These are phyloP conservation scores for Whitmania pigra DNA, from an alignment of 1,140 invertebrate species.

Conservation along the genomic window DNA sequence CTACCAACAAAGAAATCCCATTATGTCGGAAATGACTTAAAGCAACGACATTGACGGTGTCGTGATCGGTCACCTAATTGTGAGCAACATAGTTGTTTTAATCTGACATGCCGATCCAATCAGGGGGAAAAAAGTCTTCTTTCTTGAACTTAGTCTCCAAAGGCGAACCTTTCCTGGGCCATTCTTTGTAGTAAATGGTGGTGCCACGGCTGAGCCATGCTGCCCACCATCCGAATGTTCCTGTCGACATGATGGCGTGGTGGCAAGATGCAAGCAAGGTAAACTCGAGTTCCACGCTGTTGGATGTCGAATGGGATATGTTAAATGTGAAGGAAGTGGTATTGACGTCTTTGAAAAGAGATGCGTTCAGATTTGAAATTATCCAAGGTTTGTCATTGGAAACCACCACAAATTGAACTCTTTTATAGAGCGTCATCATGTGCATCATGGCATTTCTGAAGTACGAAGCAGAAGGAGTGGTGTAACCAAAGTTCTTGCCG, in stretches of 20 bases:
- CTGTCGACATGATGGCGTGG: constrained; percentile 33
- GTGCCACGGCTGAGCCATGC: constrained; percentile 29
- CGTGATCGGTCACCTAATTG: neutral
- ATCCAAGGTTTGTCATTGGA: constrained; percentile 14
- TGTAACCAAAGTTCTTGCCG: constrained; percentile 8
- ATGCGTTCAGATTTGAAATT: neutral
- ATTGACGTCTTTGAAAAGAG: neutral
- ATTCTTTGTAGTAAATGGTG: constrained; percentile 28
- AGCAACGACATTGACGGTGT: no score
- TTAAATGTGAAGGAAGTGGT: neutral
- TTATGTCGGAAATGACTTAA: no score
- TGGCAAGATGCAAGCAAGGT: constrained; percentile 31
- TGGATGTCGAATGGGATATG: neutral
- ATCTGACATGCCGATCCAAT: constrained; percentile 20
- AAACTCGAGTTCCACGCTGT: constrained; percentile 26
- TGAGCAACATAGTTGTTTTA: neutral
- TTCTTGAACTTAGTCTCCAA: constrained; percentile 16
- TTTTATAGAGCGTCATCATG: neutral
- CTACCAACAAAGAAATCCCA: no score
- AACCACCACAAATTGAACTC: constrained; percentile 16
- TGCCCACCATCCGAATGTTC: constrained; percentile 36
- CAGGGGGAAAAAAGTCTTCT: constrained; percentile 26
- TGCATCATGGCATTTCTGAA: constrained; percentile 20
- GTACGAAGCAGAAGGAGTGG: constrained; percentile 6
- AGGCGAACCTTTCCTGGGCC: constrained; percentile 21